Evolutionary conservation across 2,888 invertebrate species (phyloP).

Genomic region (Troilus luridus): DNA sequence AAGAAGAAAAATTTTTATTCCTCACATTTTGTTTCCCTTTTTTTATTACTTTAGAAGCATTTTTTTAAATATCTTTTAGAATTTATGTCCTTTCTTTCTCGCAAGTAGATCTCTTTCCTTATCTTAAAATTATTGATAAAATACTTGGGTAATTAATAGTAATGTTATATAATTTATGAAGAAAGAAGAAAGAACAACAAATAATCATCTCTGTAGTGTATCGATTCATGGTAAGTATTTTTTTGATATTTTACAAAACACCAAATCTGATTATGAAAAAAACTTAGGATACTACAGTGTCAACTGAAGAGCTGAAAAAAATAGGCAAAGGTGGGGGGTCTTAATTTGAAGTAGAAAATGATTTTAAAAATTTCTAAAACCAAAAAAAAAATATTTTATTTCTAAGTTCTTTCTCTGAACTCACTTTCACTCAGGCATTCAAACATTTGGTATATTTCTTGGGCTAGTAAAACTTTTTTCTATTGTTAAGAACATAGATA

Average conservation of each 20-base stretch:
- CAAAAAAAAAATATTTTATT: too few species aligned
- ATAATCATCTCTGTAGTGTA: neutral
- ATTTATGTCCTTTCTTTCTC: neutral
- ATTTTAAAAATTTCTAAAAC: too few species aligned
- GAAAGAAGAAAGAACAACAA: neutral
- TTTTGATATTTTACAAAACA: neutral
- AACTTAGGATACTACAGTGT: neutral
- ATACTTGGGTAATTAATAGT: too few species aligned
- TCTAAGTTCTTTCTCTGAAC: neutral
- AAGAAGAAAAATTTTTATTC: neutral
- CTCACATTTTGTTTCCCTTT: neutral
- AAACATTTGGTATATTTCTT: neutral
- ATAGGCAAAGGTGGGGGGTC: neutral
- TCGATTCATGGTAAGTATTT: neutral
- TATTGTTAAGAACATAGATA: neutral
- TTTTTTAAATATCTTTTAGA: neutral
- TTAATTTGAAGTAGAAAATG: too few species aligned
- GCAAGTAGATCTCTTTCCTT: neutral
- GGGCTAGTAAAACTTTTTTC: neutral
- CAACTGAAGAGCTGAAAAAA: neutral
- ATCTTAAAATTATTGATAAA: neutral
- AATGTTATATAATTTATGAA: neutral
- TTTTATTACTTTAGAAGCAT: neutral
- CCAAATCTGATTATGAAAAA: neutral
- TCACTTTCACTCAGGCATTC: neutral